Percentiles rank a stretch among this genome's conserved stretches.
Evolutionary conservation across 2,888 invertebrate genomes (phyloP).

Genomic region (Scelioninae gen. 1): DNA sequence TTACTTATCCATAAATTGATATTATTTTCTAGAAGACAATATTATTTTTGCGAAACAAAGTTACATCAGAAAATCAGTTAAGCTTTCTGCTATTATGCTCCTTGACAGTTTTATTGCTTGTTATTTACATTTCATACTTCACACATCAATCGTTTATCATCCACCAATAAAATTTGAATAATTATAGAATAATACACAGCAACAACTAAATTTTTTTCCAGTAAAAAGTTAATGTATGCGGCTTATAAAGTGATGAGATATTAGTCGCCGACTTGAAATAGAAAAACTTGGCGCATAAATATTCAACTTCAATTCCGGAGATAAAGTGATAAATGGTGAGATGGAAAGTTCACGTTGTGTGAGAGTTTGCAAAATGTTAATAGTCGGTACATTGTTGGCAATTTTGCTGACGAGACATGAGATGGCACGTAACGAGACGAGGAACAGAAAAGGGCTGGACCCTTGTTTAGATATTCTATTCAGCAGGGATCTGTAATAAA

Average conservation of each 20-base stretch:
- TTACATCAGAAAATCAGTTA: background rate
- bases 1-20: too few species aligned
- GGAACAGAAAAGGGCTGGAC: conserved; percentile 47
- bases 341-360: conserved; percentile 25
- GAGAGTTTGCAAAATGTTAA: conserved; percentile 50
- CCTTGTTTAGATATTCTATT: conserved; percentile 41
- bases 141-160: too few species aligned
- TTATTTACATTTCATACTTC: too few species aligned
- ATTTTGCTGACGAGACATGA: conserved; percentile 51
- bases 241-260: background rate
- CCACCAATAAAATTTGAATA: background rate
- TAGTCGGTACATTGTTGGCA: conserved; percentile 30
- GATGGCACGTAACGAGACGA: conserved; percentile 35
- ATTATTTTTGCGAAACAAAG: background rate
- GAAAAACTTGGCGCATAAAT: conserved; percentile 47
- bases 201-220: background rate
- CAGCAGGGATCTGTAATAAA: conserved; percentile 16
- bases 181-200: background rate
- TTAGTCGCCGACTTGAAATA: conserved; percentile 18
- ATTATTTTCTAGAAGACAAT: background rate
- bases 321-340: conserved; percentile 43
- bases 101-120: too few species aligned
- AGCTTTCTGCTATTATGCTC: too few species aligned
- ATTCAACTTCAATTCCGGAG: conserved; percentile 47
- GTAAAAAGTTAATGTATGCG: conserved; percentile 11